A percentile compares a stretch with the other conserved stretches of the same genome.
Conservation (phyloP, 2,113 vertebrate species). For the Hemicordylus capensis region DNA sequence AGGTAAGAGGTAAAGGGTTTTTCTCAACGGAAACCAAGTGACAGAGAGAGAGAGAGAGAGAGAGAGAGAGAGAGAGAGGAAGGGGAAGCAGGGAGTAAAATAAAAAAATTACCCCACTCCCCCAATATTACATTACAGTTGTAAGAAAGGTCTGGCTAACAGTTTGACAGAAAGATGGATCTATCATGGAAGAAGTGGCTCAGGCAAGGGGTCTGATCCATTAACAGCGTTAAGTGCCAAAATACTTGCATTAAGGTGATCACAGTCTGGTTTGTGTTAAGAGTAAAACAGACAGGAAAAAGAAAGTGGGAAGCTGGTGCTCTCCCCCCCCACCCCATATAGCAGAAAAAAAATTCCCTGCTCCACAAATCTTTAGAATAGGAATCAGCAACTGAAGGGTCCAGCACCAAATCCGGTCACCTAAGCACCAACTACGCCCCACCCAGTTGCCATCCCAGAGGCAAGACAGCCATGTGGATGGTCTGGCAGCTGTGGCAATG, state of each 20-base stretch:
- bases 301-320: conserved; percentile 15
- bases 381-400: background rate
- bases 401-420: background rate
- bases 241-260: conserved; percentile 32
- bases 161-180: background rate
- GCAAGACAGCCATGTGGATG: background rate
- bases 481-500: background rate
- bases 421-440: background rate
- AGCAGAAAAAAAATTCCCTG: background rate
- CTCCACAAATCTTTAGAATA: background rate
- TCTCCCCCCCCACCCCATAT: background rate
- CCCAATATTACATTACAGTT: conserved; percentile 20
- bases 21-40: conserved; percentile 32
- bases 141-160: conserved; percentile 13
- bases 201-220: conserved; percentile 3
- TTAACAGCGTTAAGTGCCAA: conserved; percentile 27
- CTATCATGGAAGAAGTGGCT: conserved; percentile 7
- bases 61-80: background rate
- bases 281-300: background rate
- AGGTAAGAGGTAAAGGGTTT: conserved; percentile 38
- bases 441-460: background rate
- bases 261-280: conserved; percentile 24
- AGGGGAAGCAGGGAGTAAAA: background rate
- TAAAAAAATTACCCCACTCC: background rate
- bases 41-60: conserved; percentile 3